Evolutionary conservation across 2,888 invertebrate genomes (phyloP).

Genomic region (Siphlonurus alternatus): DNA sequence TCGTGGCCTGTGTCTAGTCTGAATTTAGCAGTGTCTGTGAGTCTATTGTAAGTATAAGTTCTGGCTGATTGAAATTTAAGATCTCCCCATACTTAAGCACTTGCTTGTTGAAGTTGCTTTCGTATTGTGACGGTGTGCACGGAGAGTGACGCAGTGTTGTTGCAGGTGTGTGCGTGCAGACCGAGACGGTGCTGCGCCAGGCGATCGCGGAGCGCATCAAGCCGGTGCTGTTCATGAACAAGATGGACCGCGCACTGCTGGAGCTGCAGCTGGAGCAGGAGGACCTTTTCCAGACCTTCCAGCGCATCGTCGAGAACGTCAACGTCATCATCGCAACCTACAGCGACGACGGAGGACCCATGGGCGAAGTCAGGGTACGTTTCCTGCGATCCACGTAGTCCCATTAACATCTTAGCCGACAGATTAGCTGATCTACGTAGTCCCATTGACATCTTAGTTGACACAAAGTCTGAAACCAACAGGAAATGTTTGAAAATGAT

Average conservation of each 20-base stretch:
- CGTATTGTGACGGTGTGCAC: neutral
- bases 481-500: no score
- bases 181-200: constrained; percentile 98
- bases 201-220: constrained; percentile 99
- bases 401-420: no score
- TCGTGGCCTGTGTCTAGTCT: no score
- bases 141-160: constrained; percentile 5
- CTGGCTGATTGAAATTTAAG: no score
- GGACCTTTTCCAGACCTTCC: constrained; percentile 97
- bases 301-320: constrained; percentile 98
- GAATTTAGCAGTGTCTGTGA: no score
- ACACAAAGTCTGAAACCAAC: no score
- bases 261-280: constrained; percentile 94
- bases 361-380: constrained; percentile 93
- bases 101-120: no score
- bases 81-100: no score
- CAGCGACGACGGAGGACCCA: constrained; percentile 92
- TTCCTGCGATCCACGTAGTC: constrained; percentile 2
- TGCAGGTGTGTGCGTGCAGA: constrained; percentile 97
- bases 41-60: no score
- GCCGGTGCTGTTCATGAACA: constrained; percentile 99
- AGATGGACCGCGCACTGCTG: constrained; percentile 98
- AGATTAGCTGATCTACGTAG: no score
- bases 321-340: constrained; percentile 99
- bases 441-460: no score